Base-by-base conservation (phyloP, 2,888 invertebrate genomes). In the Drosophila setosimentum region DNA sequence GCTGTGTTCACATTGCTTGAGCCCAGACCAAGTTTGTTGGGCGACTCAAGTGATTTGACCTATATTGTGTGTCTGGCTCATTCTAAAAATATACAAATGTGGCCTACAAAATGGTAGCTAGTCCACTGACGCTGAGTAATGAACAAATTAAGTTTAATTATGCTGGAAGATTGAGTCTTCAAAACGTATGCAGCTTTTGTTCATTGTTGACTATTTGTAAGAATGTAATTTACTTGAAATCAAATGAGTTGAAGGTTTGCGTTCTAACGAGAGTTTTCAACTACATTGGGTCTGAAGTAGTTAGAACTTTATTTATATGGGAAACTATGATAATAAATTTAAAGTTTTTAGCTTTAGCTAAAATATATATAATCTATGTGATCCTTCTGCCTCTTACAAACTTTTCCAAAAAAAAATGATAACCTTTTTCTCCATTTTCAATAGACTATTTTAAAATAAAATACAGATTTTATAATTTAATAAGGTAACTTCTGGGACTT, bases 41-140 rank as follows among this genome's bases (percentile, higher is more conserved):
- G 54, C 30, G 54, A n/a, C 62, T 69, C 54, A 68, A 76, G 58
- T 65, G 62, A 24, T 58, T 58, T 78, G 80, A 79, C 78, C 78
- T 63, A 80, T 76, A 73, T 78, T 67, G 27, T 1, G 29, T 45
- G 3, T 54, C 35, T 24, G 49, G 16, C 48, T 61, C 27, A 30
- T 30, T 33, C 50, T 37, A 70, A 58, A 74, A 65, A 75, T 75
- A 78, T 29, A 67, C 33, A n/a, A 49, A 53, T 50, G 42, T 65
- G 53, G 60, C 48, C 48, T 35, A 57, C 30, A 21, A 51, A 57
- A 33, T 63, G 57, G 40, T 53, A 61, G 66, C 50, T 24, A 33
- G 18, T 21, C 37, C 37, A 21, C 57, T 48, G 42, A 27, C 59
- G 68, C 50, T 55, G 53, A 59, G 55, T 45, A 60, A 30, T 55